Percentiles rank a stretch among this genome's conserved stretches.
Evolutionary conservation across 2,888 invertebrate genomes (phyloP).

Genomic region (Caenorhabditis japonica): DNA sequence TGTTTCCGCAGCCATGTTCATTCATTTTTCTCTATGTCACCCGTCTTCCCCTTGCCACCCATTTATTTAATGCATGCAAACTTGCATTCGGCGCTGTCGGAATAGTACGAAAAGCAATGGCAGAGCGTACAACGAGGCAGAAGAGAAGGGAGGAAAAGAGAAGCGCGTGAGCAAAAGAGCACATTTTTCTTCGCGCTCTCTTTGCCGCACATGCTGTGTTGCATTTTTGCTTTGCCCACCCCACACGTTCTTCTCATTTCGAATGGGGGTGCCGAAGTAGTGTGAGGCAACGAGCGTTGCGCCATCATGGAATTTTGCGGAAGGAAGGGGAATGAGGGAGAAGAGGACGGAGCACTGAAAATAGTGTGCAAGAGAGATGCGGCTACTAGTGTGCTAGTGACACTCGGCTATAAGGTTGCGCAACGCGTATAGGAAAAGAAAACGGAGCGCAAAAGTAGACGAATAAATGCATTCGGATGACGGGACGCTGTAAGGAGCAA

Average conservation of each 20-base stretch:
- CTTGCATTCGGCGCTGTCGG: conserved; percentile 47
- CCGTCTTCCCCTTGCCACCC: conserved; percentile 25
- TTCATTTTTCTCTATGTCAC: conserved; percentile 19
- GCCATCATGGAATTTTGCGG: conserved; percentile 43
- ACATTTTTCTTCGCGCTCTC: conserved; percentile 28
- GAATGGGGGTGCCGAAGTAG: conserved; percentile 35
- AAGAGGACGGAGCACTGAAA: neutral
- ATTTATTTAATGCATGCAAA: conserved; percentile 54
- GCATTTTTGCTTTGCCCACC: conserved; percentile 44
- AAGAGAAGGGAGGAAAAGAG: conserved; percentile 26
- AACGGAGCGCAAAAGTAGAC: conserved; percentile 24
- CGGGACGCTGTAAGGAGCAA: conserved; percentile 12
- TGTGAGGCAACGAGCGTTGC: conserved; percentile 17
- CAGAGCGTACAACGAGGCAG: conserved; percentile 36
- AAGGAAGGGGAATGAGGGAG: neutral
- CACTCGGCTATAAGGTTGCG: conserved; percentile 45
- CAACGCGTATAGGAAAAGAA: conserved; percentile 39
- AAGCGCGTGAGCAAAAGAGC: conserved; percentile 50
- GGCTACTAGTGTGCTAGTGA: conserved; percentile 26
- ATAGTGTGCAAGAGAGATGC: conserved; percentile 20
- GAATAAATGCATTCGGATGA: conserved; percentile 33
- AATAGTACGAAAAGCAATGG: conserved; percentile 53
- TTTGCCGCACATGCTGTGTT: conserved; percentile 25
- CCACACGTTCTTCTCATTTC: conserved; percentile 52
- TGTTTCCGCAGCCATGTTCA: neutral